These are phyloP conservation scores for Pilophorus perplexus DNA, from an alignment of 2,888 invertebrate species.

Conservation along the genomic window DNA sequence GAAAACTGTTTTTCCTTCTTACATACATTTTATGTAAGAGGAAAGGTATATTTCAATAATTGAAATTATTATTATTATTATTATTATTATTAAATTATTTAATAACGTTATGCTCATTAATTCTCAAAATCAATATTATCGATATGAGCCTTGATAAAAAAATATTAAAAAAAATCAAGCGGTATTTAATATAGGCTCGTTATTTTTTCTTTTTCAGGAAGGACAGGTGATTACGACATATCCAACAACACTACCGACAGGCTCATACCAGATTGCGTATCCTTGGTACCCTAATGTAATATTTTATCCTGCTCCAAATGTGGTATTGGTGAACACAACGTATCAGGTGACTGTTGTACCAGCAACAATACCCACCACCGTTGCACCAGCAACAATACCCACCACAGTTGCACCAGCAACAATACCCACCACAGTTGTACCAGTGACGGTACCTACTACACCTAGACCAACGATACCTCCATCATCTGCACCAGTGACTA, in stretches of 20 bases:
- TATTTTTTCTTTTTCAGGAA: neutral
- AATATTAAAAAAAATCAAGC: no score
- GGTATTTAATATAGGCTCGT: no score
- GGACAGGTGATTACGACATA: neutral
- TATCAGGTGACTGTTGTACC: neutral
- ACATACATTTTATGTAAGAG: no score
- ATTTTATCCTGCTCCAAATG: neutral
- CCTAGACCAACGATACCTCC: neutral
- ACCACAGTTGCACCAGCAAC: neutral
- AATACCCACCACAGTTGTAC: neutral
- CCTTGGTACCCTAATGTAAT: neutral
- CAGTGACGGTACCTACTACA: neutral
- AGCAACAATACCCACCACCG: neutral
- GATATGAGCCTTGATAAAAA: no score
- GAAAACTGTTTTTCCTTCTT: no score
- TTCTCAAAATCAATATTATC: no score
- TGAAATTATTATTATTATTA: no score
- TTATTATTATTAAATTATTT: no score
- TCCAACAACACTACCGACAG: conserved; percentile 3
- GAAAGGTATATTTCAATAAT: no score
- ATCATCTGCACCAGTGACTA: neutral
- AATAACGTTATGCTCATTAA: no score
- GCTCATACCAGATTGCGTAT: no score
- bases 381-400: neutral
- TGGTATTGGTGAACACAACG: neutral